Conservation (phyloP, 2,888 invertebrate genomes). For the Eristalis intricaria region DNA sequence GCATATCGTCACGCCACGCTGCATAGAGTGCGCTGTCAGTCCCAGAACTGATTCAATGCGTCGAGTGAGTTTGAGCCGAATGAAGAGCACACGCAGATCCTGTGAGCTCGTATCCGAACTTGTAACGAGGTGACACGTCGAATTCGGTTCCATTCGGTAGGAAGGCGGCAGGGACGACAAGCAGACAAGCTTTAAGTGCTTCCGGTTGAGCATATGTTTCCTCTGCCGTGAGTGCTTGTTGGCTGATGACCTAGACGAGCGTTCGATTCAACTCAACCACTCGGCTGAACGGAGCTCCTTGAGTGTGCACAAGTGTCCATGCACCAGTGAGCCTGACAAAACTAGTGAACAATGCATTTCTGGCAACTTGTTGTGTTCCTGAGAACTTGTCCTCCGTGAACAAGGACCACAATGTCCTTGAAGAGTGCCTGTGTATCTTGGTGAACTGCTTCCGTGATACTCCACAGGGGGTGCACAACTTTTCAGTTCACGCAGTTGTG, state of each 20-base stretch:
- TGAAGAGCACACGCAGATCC: background rate
- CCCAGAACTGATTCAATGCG: background rate
- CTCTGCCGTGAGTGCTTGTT: background rate
- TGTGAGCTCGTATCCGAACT: background rate
- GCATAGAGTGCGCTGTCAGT: background rate
- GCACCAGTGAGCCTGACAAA: background rate
- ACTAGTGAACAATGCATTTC: background rate
- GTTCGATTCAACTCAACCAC: background rate
- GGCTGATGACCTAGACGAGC: background rate
- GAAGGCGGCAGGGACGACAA: background rate
- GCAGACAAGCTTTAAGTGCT: background rate
- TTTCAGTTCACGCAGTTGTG: background rate
- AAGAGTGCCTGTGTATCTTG: background rate
- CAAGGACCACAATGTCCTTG: background rate
- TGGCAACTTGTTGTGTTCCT: background rate
- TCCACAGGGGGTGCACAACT: too few species aligned
- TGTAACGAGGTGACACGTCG: background rate
- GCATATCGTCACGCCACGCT: background rate
- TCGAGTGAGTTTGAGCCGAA: background rate
- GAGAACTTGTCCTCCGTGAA: background rate
- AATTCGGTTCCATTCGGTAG: background rate
- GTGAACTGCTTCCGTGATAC: background rate
- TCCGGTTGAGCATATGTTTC: background rate
- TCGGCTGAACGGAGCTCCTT: background rate
- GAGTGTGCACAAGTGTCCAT: background rate